Base-by-base conservation (phyloP, 2,113 vertebrate genomes). In the Rousettus leschenaultii region DNA sequence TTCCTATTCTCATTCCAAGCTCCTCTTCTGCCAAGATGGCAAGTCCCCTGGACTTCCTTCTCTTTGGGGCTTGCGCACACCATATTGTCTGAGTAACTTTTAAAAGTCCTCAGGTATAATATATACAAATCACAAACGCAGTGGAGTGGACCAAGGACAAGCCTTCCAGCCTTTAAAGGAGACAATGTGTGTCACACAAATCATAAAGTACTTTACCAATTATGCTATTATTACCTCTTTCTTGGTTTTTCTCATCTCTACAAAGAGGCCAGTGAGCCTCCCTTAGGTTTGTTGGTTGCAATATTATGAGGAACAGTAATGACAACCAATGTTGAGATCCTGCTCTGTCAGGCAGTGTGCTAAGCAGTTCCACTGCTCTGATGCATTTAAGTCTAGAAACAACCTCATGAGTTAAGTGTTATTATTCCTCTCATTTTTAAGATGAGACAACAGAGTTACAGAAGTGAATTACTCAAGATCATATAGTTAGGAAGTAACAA, bases 1-100 rank as follows among this genome's bases (percentile, higher is more conserved):
- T 68, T 85, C 78, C 51, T 15, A 12, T 10, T 15, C 38, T 89
- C 63, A 61, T 15, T 43, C 70, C 85, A 80, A 86, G 33, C 24
- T 79, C 26, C 53, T 90, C 26, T 80, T 61, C 33, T 40, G 79
- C 75, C 87, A 94, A 43, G 63, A 77, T 24, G 73, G 84, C 63
- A 96, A 89, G 85, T 63, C 35, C 96, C 75, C 61, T 5, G 13
- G 30, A 35, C 35, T 78, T 89, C 84, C 59, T 92, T 88, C 66
- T 63, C 11, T 59, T 40, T 48, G 75, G 68, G 74, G 48, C 75
- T 43, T 53, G 40, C 2, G 33, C 40, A 63, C 28, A 65, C 38
- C 35, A 61, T 3, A 22, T 18, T 65, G 74, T 43, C 33, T 74
- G 63, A 55, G 55, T 71, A 61, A 84, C 53, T 45, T 40, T 68